Conservation (phyloP, 1,140 invertebrate genomes). For the Lamellibrachia luymesi region DNA sequence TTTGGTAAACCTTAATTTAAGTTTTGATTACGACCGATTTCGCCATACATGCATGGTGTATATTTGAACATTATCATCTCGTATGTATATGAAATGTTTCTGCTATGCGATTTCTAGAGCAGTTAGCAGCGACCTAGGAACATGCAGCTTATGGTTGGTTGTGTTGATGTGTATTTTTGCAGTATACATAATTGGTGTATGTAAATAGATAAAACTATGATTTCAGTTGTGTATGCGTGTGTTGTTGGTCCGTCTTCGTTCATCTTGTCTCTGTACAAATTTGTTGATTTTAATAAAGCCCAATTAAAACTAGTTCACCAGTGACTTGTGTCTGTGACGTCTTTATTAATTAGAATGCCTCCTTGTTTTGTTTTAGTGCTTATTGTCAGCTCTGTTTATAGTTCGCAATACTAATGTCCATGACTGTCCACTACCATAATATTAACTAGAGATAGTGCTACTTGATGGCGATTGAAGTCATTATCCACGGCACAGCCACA, state of each 20-base stretch:
- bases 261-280: background rate
- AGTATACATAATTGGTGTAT: background rate
- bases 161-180: background rate
- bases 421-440: no score
- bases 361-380: no score
- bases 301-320: background rate
- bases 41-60: background rate
- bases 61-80: background rate
- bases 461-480: no score
- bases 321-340: background rate
- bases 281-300: background rate
- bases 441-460: no score
- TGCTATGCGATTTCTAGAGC: background rate
- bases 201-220: background rate
- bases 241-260: background rate
- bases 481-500: no score
- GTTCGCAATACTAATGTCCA: no score
- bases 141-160: background rate
- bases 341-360: background rate
- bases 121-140: background rate
- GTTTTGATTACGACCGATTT: background rate
- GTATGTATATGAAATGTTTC: background rate
- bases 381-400: no score
- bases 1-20: background rate
- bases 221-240: background rate